Base-by-base conservation (phyloP, 2,797 vertebrate genomes). In the Scarus forsteni region DNA sequence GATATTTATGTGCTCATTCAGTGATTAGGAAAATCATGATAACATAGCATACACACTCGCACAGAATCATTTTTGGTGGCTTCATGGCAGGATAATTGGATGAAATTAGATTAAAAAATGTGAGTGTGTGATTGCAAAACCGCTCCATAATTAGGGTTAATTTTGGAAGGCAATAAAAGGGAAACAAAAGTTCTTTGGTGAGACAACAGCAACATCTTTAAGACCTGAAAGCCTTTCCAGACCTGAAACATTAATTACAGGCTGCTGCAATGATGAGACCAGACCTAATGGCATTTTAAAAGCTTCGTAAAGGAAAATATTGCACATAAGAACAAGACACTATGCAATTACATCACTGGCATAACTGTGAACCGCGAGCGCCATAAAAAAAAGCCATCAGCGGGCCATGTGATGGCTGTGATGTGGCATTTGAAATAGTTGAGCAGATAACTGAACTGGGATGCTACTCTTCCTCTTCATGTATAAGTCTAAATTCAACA, bases 231-330 rank as follows among this genome's bases (percentile, higher is more conserved):
- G 71, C 13, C 15, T 77, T 78, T 46, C 71, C 77, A 74, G 69
- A 69, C 64, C 10, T 70, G 45, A 69, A 80, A 54, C 77, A 60
- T 67, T 84, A 18, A 70, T 70, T 84, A 45, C 79, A 71, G 77
- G 70, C 77, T 60, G 60, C 66, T 57, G 16, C 42, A 67, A 52
- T 79, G 72, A 86, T 73, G 40, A 85, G 54, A 63, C 52, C 46
- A n/a, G 50, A 60, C 50, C 75, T 80, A 77, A 79, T 55, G 27
- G 46, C 48, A 34, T 73, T 68, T 56, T 44, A 43, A 39, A 44
- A 38, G 38, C 54, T 16, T 35, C 61, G 69, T 55, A 39, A 16
- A 8, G 88, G 84, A 91, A 89, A 81, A 60, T 64, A 60, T 92
- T 81, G 66, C 79, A 82, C 81, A 84, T 16, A 8, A 58, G 61